Evolutionary conservation across 2,888 invertebrate genomes (phyloP).

Genomic region (Helleia helle): DNA sequence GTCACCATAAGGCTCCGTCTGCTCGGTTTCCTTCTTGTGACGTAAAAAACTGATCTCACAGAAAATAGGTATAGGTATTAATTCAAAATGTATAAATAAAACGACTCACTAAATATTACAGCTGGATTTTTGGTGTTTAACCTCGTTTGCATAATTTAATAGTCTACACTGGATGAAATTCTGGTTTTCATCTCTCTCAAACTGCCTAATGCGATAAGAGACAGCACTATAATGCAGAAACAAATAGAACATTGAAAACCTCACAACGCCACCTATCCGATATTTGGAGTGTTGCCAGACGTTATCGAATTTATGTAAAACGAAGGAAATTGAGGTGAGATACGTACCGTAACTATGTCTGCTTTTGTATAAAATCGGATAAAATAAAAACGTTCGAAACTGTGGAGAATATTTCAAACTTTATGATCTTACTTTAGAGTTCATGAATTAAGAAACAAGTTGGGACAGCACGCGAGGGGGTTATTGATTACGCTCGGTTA

Average conservation of each 20-base stretch:
- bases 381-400: conserved; percentile 17
- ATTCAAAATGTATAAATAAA: no score
- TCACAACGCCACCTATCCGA: conserved; percentile 26
- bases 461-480: conserved; percentile 18
- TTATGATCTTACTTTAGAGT: conserved; percentile 18
- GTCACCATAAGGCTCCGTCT: no score
- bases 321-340: conserved; percentile 55
- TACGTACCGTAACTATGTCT: conserved; percentile 31
- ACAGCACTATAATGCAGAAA: conserved; percentile 27
- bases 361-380: conserved; percentile 22
- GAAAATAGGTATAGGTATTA: no score
- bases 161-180: conserved; percentile 16
- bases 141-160: conserved; percentile 15
- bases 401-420: conserved; percentile 19
- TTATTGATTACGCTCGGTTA: conserved; percentile 18
- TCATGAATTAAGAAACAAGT: conserved; percentile 20
- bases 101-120: no score
- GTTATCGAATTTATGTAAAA: conserved; percentile 58
- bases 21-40: no score
- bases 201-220: conserved; percentile 21
- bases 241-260: conserved; percentile 27
- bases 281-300: conserved; percentile 49
- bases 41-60: no score
- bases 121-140: conserved; percentile 12
- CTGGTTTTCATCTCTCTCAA: conserved; percentile 17